These are phyloP conservation scores for Petrocephalus microphthalmus DNA, from an alignment of 2,113 vertebrate species.

Conservation along the genomic window DNA sequence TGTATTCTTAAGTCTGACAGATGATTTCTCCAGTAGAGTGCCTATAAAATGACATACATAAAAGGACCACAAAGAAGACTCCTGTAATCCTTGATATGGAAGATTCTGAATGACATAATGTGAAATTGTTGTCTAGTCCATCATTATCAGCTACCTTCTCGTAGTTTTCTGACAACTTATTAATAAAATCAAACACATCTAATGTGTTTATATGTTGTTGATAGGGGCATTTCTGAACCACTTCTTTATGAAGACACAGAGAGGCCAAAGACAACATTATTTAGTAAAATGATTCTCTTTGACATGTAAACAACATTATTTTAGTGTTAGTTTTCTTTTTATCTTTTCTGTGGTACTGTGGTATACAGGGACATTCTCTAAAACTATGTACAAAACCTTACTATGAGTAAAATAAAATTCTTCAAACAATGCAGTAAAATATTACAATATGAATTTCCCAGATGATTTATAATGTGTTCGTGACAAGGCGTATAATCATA, in stretches of 20 bases:
- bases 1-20: not conserved
- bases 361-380: not conserved
- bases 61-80: too few species aligned
- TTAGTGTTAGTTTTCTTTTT: not conserved
- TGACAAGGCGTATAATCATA: not conserved
- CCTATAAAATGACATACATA: not conserved
- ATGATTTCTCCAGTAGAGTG: not conserved
- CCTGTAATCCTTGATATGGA: not conserved
- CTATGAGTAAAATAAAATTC: not conserved
- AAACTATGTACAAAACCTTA: conserved; percentile 5
- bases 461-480: not conserved
- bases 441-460: not conserved
- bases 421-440: not conserved
- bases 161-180: not conserved
- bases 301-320: conserved; percentile 2
- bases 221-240: not conserved
- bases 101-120: not conserved
- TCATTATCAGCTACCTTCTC: not conserved
- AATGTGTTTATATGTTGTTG: not conserved
- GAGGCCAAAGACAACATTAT: not conserved
- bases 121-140: not conserved
- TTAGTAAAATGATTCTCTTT: conserved; percentile 4
- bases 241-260: not conserved
- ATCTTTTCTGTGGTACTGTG: not conserved
- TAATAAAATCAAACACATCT: not conserved